These are phyloP conservation scores for Phylloscopus collybita DNA, from an alignment of 2,797 vertebrate species.

Conservation along the genomic window DNA sequence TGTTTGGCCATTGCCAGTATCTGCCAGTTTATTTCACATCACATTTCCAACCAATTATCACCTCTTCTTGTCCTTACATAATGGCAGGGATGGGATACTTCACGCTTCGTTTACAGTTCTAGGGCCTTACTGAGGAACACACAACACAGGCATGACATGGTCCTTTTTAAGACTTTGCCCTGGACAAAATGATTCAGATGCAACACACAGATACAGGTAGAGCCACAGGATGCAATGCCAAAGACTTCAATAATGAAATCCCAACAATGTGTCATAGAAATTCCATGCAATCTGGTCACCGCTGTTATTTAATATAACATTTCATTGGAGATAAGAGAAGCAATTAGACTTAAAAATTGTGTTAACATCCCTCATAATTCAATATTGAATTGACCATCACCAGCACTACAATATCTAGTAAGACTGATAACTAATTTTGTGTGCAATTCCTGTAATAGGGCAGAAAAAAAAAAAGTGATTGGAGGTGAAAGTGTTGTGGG, in stretches of 20 bases:
- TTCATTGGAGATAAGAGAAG: conserved; percentile 72
- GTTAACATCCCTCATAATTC: conserved; percentile 72
- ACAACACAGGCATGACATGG: background rate
- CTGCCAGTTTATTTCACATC: background rate
- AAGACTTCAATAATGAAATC: conserved; percentile 51
- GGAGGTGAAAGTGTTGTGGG: background rate
- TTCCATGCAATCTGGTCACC: conserved; percentile 78
- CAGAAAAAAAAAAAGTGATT: background rate
- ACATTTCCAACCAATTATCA: background rate
- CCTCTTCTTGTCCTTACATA: background rate
- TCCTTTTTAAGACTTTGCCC: background rate
- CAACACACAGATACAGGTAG: background rate
- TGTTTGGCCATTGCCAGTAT: background rate
- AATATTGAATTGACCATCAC: conserved; percentile 80
- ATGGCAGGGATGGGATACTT: background rate
- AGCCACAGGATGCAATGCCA: background rate
- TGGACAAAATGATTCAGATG: background rate
- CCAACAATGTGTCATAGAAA: conserved; percentile 49
- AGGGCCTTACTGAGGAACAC: background rate
- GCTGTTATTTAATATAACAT: conserved; percentile 84
- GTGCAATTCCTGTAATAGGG: conserved; percentile 23
- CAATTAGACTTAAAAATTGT: conserved; percentile 75
- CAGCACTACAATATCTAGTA: conserved; percentile 30
- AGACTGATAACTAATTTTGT: conserved; percentile 62
- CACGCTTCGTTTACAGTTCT: background rate